phyloP scores from a whole-genome alignment of 2,888 invertebrate species.

The Euspilapteryx auroguttella region DNA sequence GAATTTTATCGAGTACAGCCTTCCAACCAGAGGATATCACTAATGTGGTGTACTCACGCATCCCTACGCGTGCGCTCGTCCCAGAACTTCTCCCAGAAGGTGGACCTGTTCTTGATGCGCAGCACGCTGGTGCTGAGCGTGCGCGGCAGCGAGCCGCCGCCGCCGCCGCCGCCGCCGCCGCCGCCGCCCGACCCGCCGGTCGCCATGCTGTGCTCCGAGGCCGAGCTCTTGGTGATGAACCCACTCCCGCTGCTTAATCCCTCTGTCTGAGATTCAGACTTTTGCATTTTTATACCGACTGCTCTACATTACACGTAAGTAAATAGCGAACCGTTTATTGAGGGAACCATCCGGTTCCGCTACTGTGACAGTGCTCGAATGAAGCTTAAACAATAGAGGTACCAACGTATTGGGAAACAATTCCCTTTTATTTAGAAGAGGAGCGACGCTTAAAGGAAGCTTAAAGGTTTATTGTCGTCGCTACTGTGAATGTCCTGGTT shows the following conservation, averaged over 20 bases:
- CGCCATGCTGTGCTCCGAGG: conserved; percentile 54
- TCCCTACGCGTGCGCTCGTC: conserved; percentile 68
- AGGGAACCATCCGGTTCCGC: no score
- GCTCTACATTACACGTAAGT: no score
- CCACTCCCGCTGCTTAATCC: conserved; percentile 38
- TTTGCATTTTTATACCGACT: conserved; percentile 24
- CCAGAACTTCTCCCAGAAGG: conserved; percentile 87
- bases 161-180: conserved; percentile 47
- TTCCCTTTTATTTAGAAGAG: no score
- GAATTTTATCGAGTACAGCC: no score
- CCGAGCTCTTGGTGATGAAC: conserved; percentile 47
- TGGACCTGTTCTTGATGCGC: conserved; percentile 73
- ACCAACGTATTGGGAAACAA: no score
- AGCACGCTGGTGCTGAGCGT: conserved; percentile 80
- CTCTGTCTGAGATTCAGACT: conserved; percentile 62
- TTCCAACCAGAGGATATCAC: no score
- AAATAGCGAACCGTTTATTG: no score
- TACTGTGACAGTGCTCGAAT: no score
- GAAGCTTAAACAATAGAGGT: no score
- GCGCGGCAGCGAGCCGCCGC: conserved; percentile 62
- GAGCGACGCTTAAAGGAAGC: no score
- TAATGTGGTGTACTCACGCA: conserved; percentile 69
- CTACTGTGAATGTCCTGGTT: no score
- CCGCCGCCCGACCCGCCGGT: conserved; percentile 18
- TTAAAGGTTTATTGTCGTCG: no score